Evolutionary conservation across 2,797 vertebrate species (phyloP).

Genomic region (Rhynchotus rufescens): DNA sequence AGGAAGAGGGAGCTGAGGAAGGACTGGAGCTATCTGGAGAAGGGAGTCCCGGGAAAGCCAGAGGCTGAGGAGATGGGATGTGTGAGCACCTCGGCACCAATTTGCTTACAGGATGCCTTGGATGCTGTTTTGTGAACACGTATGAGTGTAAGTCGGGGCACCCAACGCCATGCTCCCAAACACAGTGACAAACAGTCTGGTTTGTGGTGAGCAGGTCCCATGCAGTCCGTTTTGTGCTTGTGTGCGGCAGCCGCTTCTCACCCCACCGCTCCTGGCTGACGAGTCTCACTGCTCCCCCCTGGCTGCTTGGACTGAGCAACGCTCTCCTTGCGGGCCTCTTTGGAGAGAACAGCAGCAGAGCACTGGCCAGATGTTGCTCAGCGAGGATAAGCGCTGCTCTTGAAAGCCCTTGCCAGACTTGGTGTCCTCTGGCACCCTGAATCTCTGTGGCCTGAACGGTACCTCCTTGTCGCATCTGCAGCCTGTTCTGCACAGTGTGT

Average conservation of each 20-base stretch:
- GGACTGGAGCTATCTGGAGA: background rate
- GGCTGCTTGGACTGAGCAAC: background rate
- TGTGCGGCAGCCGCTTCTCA: background rate
- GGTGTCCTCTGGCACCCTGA: background rate
- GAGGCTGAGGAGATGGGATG: background rate
- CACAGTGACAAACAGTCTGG: background rate
- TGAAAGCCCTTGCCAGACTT: background rate
- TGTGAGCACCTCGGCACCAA: background rate
- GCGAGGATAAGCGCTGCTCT: background rate
- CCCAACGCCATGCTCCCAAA: background rate
- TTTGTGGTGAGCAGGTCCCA: background rate
- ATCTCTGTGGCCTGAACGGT: background rate
- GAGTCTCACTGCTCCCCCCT: background rate
- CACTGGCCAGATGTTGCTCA: background rate
- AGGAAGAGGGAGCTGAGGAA: background rate
- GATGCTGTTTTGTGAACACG: fast-evolving
- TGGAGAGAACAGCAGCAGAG: background rate
- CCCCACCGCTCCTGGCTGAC: background rate
- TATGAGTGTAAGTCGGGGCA: background rate
- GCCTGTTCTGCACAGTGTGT: fast-evolving
- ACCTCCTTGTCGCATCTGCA: fast-evolving
- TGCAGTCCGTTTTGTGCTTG: too few species aligned
- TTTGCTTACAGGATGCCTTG: background rate
- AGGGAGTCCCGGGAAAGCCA: background rate
- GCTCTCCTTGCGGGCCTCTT: background rate